Base-by-base conservation (phyloP, 2,113 vertebrate species). In the Terrapene triunguis region DNA sequence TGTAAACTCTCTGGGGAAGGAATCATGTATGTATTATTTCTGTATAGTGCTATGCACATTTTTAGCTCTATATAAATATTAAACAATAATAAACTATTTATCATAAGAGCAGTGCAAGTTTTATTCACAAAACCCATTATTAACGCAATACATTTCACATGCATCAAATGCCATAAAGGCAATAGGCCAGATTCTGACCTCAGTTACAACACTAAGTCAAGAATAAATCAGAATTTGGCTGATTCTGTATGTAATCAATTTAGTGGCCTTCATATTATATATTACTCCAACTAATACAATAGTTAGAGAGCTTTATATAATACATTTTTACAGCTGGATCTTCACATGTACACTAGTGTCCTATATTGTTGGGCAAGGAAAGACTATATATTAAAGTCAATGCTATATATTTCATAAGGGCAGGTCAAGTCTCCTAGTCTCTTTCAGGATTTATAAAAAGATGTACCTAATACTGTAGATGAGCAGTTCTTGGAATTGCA, bases 381-480 rank as follows among this genome's bases (percentile, higher is more conserved):
- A 82, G 24, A 53, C 5, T 51, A 4, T 0, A 69, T 2, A 47
- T 2, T 17, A 84, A 91, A 72, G 44, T 42, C 54, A 84, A 17
- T 80, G 79, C 50, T 1, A 65, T 24, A 1, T 53, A 79, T 50
- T 89, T 80, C 50, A 13, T 22, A 38, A 94, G 2, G 29, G 14
- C 35, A 42, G 85, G 9, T 57, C n/a, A 59, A 78, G 35, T 8
- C 32, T 32, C 89, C 14, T 48, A 5, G 4, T 22, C 54, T 84
- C 87, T 91, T 9, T 80, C 14, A 35, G 51, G 10, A 74, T 55
- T 84, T 78, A 27, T 2, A 83, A 51, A 57, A 87, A 88, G 92
- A 59, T 57, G n/a, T 0, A 2, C 11, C 13, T 82, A 17, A 22
- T 42, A 14, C 2, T 24, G 55, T n/a, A 65, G 35, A 10, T 1